Evolutionary conservation across 2,797 vertebrate genomes (phyloP).

Genomic region (Anabacerthia variegaticeps): DNA sequence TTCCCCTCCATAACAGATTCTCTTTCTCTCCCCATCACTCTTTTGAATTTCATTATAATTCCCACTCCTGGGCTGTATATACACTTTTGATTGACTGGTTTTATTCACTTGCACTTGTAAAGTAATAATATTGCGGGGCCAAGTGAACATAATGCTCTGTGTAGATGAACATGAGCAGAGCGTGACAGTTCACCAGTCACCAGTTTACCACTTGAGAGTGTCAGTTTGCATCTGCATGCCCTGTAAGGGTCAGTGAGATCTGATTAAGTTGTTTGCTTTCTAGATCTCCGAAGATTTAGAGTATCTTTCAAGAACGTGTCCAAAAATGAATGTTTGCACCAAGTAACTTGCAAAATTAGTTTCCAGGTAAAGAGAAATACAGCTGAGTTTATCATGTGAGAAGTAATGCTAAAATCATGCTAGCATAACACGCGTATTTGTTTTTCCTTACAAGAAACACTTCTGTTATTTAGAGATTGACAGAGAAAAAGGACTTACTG

Average conservation of each 20-base stretch:
- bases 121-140: neutral
- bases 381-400: neutral
- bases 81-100: neutral
- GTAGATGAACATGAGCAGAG: neutral
- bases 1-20: neutral
- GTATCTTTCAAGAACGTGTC: neutral
- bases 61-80: neutral
- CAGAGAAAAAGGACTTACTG: neutral
- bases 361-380: neutral
- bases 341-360: neutral
- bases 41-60: neutral
- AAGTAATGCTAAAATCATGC: neutral
- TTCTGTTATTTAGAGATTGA: neutral
- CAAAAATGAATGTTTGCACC: neutral
- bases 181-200: neutral
- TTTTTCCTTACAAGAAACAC: neutral
- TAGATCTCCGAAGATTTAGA: neutral
- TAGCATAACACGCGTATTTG: neutral
- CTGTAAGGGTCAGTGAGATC: neutral
- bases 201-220: neutral
- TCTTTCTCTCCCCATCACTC: neutral
- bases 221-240: neutral
- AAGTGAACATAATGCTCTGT: neutral
- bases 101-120: neutral
- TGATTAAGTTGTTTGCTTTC: constrained; percentile 25